Base-by-base conservation (phyloP, 2,113 vertebrate species). In the Alectura lathami region DNA sequence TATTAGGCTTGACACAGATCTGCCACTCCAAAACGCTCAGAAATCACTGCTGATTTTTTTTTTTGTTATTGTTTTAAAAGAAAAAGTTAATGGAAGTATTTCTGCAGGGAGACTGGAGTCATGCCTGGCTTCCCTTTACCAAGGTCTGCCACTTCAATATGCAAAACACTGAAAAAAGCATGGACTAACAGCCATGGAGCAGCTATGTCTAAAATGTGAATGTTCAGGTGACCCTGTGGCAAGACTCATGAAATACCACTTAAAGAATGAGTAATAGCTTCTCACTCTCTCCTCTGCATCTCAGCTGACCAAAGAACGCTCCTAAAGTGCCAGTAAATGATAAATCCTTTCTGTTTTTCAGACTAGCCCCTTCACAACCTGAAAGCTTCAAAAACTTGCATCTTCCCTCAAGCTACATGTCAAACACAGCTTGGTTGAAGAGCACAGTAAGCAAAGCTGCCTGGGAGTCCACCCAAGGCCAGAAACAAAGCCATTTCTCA, bases 211-310 rank as follows among this genome's bases (percentile, higher is more conserved):
- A 50, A 22, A 40, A 77, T 22, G 32, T 16, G 69, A 86, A 22
- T 91, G 87, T 93, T 88, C 66, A 85, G 90, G 94, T 92, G 88
- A 86, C 42, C 45, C 81, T 74, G 72, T 87, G 94, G 90, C 87
- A 81, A 79, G 59, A 83, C 11, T 80, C 69, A 75, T 1, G 2
- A 89, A 92, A 89, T 48, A 53, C 40, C 51, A 67, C 88, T 89
- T 83, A 85, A 53, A 67, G 76, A 86, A 72, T 30, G 77, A 93
- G 62, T 63, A 91, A 92, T 48, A 82, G 85, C 85, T 81, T 78
- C 72, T 75, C 40, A 16, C 32, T 76, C 79, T 89, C 73, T 79
- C 66, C 42, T 82, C 89, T 54, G 45, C 45, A 72, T 50, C 86
- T 84, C 5, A 1, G 60, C 77, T 88, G 86, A 82, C 82, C 83